Conservation (phyloP, 2,888 invertebrate species). For the Cenopis cana region DNA sequence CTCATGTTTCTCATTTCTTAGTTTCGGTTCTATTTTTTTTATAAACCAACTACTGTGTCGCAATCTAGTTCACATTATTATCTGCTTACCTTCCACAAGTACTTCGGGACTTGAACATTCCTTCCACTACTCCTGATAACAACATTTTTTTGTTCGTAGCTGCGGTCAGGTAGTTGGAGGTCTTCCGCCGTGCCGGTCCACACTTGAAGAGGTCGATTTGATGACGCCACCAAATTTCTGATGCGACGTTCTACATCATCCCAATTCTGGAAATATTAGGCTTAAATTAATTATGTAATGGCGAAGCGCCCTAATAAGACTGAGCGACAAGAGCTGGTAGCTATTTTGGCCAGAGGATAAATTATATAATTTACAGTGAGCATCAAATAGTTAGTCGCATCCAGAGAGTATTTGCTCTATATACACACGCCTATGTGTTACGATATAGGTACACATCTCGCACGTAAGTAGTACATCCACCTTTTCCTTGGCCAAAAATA, state of each 20-base stretch:
- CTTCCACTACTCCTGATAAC: slow-evolving; percentile 31
- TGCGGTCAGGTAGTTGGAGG: slow-evolving; percentile 43
- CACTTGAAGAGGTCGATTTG: slow-evolving; percentile 51
- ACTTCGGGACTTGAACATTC: slow-evolving; percentile 54
- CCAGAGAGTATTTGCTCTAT: too few species aligned
- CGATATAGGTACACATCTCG: too few species aligned
- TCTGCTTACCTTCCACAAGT: slow-evolving; percentile 67
- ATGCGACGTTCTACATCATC: slow-evolving; percentile 59
- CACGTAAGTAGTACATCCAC: too few species aligned
- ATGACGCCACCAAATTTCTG: slow-evolving; percentile 52
- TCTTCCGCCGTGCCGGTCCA: slow-evolving; percentile 58
- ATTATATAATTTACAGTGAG: too few species aligned
- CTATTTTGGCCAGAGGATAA: too few species aligned
- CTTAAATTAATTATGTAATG: too few species aligned
- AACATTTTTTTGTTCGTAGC: slow-evolving; percentile 14
- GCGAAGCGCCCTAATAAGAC: too few species aligned
- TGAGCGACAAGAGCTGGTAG: too few species aligned
- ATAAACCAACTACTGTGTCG: background rate
- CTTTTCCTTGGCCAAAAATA: too few species aligned
- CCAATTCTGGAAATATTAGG: slow-evolving; percentile 65
- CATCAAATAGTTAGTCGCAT: too few species aligned
- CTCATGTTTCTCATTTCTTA: too few species aligned
- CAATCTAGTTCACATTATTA: background rate
- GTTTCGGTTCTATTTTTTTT: background rate
- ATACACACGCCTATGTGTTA: too few species aligned